Base-by-base conservation (phyloP, 2,888 invertebrate genomes). In the Steinernema scapterisci region DNA sequence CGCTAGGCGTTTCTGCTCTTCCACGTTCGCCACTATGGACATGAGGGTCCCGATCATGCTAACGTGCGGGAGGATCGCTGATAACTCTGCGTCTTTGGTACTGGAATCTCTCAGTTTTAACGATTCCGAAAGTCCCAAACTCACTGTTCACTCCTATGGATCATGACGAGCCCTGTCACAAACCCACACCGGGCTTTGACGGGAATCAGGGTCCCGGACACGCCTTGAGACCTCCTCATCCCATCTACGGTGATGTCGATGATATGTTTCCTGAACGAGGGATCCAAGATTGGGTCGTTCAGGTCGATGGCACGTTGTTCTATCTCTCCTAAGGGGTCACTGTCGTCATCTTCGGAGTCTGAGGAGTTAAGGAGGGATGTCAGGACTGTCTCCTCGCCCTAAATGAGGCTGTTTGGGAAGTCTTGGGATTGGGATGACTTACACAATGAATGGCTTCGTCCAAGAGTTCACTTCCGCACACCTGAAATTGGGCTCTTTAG, bases 1-100 rank as follows among this genome's bases (percentile, higher is more conserved):
- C 6, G 84, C 79, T 48, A 83, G 73, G 46, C 80, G 74, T 51
- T 76, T 77, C 56, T 83, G 83, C 71, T 84, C 83, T 48, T 84
- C 84, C 9, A 83, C 63, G 71, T 85, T 84, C 52, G 74, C 70
- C 25, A 83, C 77, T 48, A 83, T 77, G 45, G 83, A 76, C 75
- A 82, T 73, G 45, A 83, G 43, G 16, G 83, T 78, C 9, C 76
- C 79, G 52, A 84, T 76, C 77, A 84, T 75, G 31, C 72, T 75
- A 38, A 83, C 54, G 56, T 80, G 81, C 11, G 79, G 79, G n/a
- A 77, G 56, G 43, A 82, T 27, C 44, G 70, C 44, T 19, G 63
- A 31, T 45, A 82, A 54, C 70, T 82, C 82, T n/a, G 73, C 77
- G 27, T 71, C 21, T 21, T 25, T 45, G 25, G 44, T 72, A 25